A percentile compares a stretch with the other conserved stretches of the same genome.
Evolutionary conservation across 2,797 vertebrate species (phyloP).

Genomic region (Eleutherodactylus coqui): DNA sequence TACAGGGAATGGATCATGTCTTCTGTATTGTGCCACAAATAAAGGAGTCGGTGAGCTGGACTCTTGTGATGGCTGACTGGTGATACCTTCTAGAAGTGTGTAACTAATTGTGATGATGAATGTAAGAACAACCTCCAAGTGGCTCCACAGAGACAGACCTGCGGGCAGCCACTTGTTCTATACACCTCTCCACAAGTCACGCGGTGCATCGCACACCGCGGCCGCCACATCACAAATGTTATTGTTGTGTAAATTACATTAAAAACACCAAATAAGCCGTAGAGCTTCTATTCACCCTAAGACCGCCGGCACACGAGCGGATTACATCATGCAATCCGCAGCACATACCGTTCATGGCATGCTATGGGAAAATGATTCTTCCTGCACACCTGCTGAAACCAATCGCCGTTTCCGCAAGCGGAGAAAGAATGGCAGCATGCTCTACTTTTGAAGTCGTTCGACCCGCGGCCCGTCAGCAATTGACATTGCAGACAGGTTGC

Average conservation of each 20-base stretch:
- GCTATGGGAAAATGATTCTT: too few species aligned
- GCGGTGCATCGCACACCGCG: neutral
- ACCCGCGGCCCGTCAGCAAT: too few species aligned
- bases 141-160: constrained; percentile 5
- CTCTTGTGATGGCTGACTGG: neutral
- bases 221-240: neutral
- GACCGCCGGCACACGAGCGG: too few species aligned
- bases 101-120: neutral
- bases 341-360: too few species aligned
- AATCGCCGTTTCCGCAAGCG: too few species aligned
- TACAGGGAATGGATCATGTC: neutral
- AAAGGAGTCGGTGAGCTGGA: constrained; percentile 1
- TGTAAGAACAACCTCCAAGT: neutral
- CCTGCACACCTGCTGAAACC: too few species aligned
- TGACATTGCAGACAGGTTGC: too few species aligned
- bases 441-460: too few species aligned
- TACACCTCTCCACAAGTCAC: neutral
- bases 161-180: too few species aligned
- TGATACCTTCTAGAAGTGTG: neutral
- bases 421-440: too few species aligned
- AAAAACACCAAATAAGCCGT: neutral
- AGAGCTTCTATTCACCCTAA: neutral
- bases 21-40: constrained; percentile 56
- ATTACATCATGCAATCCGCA: too few species aligned
- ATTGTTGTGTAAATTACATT: neutral